Base-by-base conservation (phyloP, 1,140 invertebrate genomes). In the Bombus vancouverensis region DNA sequence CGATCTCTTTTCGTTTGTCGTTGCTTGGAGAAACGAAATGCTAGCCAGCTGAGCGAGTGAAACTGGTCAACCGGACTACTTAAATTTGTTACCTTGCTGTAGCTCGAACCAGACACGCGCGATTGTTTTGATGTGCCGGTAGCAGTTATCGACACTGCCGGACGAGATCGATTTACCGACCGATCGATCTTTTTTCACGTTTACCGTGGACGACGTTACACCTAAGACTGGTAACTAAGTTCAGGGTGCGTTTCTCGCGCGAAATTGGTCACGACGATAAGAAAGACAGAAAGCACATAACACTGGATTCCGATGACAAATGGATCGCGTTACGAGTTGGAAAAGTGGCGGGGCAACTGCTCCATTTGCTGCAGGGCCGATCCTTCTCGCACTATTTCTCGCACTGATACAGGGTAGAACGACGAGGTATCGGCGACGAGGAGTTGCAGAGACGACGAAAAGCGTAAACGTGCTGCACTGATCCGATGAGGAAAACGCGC, bases 241-340 rank as follows among this genome's bases (percentile, higher is more conserved):
- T 13, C 71, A 82, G 57, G 75, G 25, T 47, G 57, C 39, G 37
- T 74, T 28, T 75, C 53, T 39, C 71, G 75, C 22, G 66, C 9
- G 37, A 66, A 39, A 80, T 37, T 28, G 15, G 28, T 0, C 44
- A 44, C 32, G 22, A 44, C 2, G 32, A n/a, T 0, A n/a, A 66
- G 37, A 15, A 44, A 9, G 59, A 32, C 2, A 10, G 0, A 53
- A 28, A 22, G 53, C 80, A 83, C 39, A 32, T 28, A 42, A 5
- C 81, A 83, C 81, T 83, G 13, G 28, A 53, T 59, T 75, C 25
- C 8, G 65, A 25, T 25, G 5, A 66, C 15, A 8, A 66, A 47
- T 1, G n/a, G 32, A 44, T 44, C 68, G 39, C 0, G 32, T 28
- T 13, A 47, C 0, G 1, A 32, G 34, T 18, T 10, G 4, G 15